Base-by-base conservation (phyloP, 2,797 vertebrate species). In the Catostomus latipinnis region DNA sequence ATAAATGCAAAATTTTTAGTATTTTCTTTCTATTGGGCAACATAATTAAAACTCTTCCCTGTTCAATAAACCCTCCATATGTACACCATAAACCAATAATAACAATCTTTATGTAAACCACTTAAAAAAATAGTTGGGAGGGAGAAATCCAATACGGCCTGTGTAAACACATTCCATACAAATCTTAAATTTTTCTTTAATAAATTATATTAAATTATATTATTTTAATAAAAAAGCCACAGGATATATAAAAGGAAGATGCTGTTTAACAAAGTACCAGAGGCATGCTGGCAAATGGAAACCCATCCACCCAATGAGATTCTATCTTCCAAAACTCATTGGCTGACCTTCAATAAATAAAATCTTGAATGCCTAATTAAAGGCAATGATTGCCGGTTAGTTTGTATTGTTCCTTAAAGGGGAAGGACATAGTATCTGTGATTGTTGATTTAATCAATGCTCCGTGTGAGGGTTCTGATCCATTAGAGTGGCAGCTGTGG, bases 311-410 rank as follows among this genome's bases (percentile, higher is more conserved):
- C 62, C 87, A 91, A 91, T 89, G 84, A 87, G 87, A 91, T 76
- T 71, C 68, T 83, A 90, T 88, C 81, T 87, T 86, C 48, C 80
- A 84, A 87, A 91, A 87, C 84, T 90, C 75, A 89, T 67, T 88
- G 88, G 86, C 58, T 68, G 79, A 77, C 78, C 76, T 81, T 83
- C 70, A 86, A 88, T 91, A 89, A 92, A 91, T 92, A 86, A 90
- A 89, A 89, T 89, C 85, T 88, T 90, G 87, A 92, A 86, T 88
- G 86, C 85, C 89, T 90, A 90, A 93, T 92, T 92, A 88, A 91
- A 87, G 79, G 45, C 74, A 85, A 80, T 87, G 87, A 89, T 90
- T 88, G 85, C 84, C 58, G 56, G 83, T 83, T 77, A 71, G 65
- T 85, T 81, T 83, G 81, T 87, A 86, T 61, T 86, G 82, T 83